Evolutionary conservation across 2,113 vertebrate species (phyloP).

Genomic region (Ornithorhynchus anatinus): DNA sequence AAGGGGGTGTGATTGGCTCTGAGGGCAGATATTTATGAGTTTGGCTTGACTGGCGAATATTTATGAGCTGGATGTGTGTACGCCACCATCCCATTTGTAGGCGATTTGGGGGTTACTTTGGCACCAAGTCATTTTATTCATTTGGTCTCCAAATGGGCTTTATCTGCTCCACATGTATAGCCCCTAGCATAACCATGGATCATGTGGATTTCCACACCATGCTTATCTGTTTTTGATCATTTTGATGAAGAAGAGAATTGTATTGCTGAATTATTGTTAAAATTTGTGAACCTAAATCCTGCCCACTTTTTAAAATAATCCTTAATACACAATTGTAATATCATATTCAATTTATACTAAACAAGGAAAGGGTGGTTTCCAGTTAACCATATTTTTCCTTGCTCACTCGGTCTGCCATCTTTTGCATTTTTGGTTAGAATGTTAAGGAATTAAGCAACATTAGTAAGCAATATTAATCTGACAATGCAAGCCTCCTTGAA

Average conservation of each 20-base stretch:
- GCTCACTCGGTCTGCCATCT: too few relatives aligned
- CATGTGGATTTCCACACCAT: not conserved
- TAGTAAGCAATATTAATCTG: too few relatives aligned
- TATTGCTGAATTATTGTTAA: not conserved
- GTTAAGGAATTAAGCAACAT: too few relatives aligned
- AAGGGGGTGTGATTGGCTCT: not conserved
- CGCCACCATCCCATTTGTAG: not conserved
- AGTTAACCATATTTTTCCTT: too few relatives aligned
- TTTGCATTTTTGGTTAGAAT: too few relatives aligned
- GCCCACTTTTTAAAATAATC: too few relatives aligned
- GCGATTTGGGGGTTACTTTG: not conserved
- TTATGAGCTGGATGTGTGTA: not conserved
- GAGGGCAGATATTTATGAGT: not conserved
- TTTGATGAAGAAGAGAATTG: not conserved
- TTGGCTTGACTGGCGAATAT: not conserved
- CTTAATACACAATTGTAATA: not conserved
- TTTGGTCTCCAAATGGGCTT: not conserved
- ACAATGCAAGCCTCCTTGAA: too few relatives aligned
- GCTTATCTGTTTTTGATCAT: not conserved
- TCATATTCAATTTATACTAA: not conserved
- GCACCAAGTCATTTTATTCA: not conserved
- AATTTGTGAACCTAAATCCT: too few relatives aligned
- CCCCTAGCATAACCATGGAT: not conserved
- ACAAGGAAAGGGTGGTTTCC: too few relatives aligned
- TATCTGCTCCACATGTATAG: not conserved